Evolutionary conservation across 2,888 invertebrate species (phyloP).

Genomic region (Auanema freiburgensis): DNA sequence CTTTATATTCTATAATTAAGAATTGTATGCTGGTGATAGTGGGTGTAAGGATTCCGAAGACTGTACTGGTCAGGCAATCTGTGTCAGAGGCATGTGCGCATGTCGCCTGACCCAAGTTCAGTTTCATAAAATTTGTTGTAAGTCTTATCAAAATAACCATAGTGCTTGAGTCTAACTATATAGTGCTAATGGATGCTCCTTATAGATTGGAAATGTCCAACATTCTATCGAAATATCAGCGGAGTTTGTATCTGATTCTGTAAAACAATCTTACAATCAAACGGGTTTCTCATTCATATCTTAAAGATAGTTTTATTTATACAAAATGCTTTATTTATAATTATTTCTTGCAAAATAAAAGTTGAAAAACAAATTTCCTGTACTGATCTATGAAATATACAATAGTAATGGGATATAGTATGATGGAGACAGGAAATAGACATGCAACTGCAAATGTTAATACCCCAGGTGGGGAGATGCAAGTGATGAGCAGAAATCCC

Average conservation of each 20-base stretch:
- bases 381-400: too few species aligned
- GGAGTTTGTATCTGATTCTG: slow-evolving; percentile 17
- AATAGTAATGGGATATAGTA: too few species aligned
- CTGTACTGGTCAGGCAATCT: slow-evolving; percentile 47
- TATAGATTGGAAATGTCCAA: slow-evolving; percentile 16
- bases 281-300: neutral
- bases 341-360: neutral
- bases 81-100: slow-evolving; percentile 44
- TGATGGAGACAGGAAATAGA: too few species aligned
- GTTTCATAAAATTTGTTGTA: slow-evolving; percentile 39
- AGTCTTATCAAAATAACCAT: slow-evolving; percentile 6
- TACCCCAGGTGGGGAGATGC: too few species aligned
- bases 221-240: slow-evolving; percentile 15
- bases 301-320: neutral
- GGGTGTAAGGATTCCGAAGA: slow-evolving; percentile 36
- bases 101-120: slow-evolving; percentile 42
- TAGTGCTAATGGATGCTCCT: neutral
- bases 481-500: too few species aligned
- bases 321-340: neutral
- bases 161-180: neutral
- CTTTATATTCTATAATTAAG: slow-evolving; percentile 19
- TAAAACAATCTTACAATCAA: neutral
- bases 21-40: slow-evolving; percentile 39
- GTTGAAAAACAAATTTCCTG: neutral
- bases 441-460: too few species aligned